Conservation (phyloP, 1,140 invertebrate genomes). For the Reticulitermes speratus region DNA sequence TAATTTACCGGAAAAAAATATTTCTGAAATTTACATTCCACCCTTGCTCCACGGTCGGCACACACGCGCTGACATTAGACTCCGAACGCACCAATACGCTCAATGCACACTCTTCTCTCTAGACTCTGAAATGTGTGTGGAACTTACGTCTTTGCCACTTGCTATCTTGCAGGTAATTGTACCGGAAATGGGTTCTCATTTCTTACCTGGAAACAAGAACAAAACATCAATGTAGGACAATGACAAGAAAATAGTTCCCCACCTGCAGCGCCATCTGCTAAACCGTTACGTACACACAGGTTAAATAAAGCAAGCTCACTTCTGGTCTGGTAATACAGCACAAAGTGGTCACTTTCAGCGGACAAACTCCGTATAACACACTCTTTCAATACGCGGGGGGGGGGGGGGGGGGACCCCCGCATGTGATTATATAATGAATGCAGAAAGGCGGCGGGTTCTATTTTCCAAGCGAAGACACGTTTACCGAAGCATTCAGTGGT, state of each 20-base stretch:
- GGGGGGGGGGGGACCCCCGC: too few species aligned
- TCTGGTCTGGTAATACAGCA: neutral
- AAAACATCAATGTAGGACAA: constrained; percentile 2
- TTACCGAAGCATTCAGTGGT: too few species aligned
- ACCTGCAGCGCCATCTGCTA: neutral
- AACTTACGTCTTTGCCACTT: neutral
- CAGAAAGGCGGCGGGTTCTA: too few species aligned
- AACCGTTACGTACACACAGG: neutral
- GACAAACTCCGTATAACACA: neutral
- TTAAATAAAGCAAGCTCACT: neutral
- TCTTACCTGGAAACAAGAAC: constrained; percentile 18
- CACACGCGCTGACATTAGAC: too few species aligned
- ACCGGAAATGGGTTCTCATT: neutral
- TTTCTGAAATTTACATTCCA: too few species aligned
- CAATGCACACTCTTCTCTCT: too few species aligned
- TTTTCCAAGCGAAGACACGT: too few species aligned
- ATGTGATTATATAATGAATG: too few species aligned
- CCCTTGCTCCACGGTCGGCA: too few species aligned
- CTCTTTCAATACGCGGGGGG: neutral
- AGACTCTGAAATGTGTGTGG: too few species aligned
- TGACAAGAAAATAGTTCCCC: neutral
- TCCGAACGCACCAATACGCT: too few species aligned
- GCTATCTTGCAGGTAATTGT: neutral
- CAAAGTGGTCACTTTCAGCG: neutral
- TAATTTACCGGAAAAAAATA: too few species aligned